Evolutionary conservation across 1,140 invertebrate species (phyloP).

Genomic region (Paraescarpia echinospica): DNA sequence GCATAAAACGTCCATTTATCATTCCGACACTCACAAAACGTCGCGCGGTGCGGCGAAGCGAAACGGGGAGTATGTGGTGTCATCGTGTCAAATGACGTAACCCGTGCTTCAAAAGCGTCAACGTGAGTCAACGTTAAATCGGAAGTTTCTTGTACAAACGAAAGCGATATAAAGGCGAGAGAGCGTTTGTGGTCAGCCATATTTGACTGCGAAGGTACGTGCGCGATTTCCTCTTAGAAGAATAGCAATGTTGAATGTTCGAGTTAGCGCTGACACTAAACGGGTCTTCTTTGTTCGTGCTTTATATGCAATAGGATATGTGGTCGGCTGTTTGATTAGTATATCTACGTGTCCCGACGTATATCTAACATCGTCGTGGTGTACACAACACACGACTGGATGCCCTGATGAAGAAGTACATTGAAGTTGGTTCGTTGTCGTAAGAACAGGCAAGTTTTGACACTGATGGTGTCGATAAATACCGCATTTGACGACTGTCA

Average conservation of each 20-base stretch:
- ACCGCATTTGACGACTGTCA: not conserved
- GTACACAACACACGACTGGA: not conserved
- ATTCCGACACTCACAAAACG: not conserved
- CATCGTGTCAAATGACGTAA: not conserved
- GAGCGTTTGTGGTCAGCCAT: not conserved
- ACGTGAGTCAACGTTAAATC: not conserved
- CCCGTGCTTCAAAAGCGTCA: not conserved
- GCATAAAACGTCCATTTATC: slow-evolving; percentile 1
- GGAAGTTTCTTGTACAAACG: not conserved
- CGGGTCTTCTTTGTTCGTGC: not conserved
- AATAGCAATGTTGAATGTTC: not conserved
- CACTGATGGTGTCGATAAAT: not conserved
- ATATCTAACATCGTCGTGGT: not conserved
- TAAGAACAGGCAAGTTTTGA: not conserved
- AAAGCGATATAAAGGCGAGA: not conserved
- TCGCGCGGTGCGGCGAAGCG: not conserved
- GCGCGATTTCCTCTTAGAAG: not conserved
- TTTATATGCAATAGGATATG: not conserved
- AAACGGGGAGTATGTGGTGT: not conserved
- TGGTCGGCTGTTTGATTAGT: not conserved
- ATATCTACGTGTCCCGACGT: too few species aligned
- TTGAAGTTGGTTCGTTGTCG: not conserved
- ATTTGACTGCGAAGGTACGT: not conserved
- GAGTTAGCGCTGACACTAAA: not conserved
- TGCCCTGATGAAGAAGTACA: not conserved